These are phyloP conservation scores for Acridotheres tristis DNA, from an alignment of 2,797 vertebrate species.

Conservation along the genomic window DNA sequence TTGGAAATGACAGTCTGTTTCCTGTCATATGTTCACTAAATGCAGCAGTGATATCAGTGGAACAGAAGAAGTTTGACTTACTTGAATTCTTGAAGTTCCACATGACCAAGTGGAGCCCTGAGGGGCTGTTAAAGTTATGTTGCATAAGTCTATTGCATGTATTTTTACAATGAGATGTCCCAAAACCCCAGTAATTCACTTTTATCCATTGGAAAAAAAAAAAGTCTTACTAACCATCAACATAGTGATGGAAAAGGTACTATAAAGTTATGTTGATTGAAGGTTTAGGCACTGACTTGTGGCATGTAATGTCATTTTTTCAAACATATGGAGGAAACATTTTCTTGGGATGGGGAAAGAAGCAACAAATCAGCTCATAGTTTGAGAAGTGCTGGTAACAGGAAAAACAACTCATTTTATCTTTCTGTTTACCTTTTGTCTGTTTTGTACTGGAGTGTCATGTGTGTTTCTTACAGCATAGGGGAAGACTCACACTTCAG, in stretches of 20 bases:
- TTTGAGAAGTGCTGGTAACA: background rate
- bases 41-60: constrained; percentile 61
- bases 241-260: background rate
- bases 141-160: background rate
- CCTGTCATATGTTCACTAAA: constrained; percentile 65
- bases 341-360: background rate
- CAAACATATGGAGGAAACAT: background rate
- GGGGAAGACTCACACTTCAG: background rate
- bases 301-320: background rate
- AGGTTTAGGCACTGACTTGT: background rate
- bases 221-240: background rate
- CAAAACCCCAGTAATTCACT: background rate
- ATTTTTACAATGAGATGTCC: background rate
- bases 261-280: background rate
- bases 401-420: background rate
- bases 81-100: constrained; percentile 7
- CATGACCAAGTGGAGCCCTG: background rate
- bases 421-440: background rate
- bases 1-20: background rate
- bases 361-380: background rate
- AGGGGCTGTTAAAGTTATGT: background rate
- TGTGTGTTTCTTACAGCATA: background rate
- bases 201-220: background rate
- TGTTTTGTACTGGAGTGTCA: background rate
- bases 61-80: constrained; percentile 20